phyloP scores from a whole-genome alignment of 2,797 vertebrate genomes.

The Muscicapa comitata region DNA sequence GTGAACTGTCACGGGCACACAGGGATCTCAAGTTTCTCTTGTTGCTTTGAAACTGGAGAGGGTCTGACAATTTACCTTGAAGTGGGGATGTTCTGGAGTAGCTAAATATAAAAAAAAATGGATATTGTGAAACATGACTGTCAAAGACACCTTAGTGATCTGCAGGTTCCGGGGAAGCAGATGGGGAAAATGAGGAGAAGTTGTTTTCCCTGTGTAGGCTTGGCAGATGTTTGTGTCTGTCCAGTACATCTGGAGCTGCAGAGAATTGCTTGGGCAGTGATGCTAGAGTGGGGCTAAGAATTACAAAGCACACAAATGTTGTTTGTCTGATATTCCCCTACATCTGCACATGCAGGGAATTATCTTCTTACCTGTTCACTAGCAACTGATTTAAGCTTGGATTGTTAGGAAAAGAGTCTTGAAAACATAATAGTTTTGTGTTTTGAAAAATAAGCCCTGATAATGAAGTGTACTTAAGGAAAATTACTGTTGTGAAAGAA shows the following conservation, averaged over 20 bases:
- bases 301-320: not conserved
- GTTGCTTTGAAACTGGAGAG: not conserved
- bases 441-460: not conserved
- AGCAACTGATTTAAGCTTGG: not conserved
- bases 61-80: not conserved
- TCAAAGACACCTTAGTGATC: not conserved
- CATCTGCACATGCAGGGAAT: not conserved
- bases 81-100: not conserved
- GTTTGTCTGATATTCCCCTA: not conserved
- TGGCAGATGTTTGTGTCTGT: not conserved
- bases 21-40: not conserved
- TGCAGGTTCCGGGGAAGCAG: not conserved
- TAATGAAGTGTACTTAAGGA: not conserved
- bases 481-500: constrained; percentile 38
- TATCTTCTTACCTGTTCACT: not conserved
- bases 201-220: not conserved
- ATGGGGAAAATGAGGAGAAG: not conserved
- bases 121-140: not conserved
- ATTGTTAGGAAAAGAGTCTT: not conserved
- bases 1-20: not conserved
- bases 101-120: not conserved
- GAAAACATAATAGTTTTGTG: not conserved
- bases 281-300: not conserved
- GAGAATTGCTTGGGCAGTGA: not conserved
- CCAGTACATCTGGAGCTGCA: not conserved